phyloP scores from a whole-genome alignment of 1,140 invertebrate genomes.

The Phthorimaea operculella region DNA sequence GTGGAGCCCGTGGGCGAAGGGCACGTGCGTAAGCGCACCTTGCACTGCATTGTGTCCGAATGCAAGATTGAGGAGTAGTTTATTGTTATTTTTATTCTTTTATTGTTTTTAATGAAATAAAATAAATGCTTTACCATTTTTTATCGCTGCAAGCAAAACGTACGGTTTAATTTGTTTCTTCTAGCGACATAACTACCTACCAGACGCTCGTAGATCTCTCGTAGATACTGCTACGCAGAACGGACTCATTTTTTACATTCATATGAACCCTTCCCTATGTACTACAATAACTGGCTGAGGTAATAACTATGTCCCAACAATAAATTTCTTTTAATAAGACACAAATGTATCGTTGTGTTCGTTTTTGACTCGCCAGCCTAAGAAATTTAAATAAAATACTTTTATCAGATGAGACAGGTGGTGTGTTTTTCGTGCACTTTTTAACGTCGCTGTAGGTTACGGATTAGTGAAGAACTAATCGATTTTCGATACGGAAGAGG shows the following conservation, averaged over 20 bases:
- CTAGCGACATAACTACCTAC: too few species aligned
- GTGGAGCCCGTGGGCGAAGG: conserved; percentile 43
- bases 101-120: conserved; percentile 1
- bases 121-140: background rate
- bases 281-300: too few species aligned
- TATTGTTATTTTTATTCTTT: conserved; percentile 19
- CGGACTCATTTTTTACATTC: conserved; percentile 40
- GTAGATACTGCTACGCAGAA: background rate
- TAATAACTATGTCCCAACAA: conserved; percentile 58
- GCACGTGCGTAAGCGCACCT: conserved; percentile 62
- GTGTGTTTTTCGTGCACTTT: conserved; percentile 42
- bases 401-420: conserved; percentile 67
- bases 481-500: conserved; percentile 46
- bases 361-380: conserved; percentile 56
- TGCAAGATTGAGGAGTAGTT: conserved; percentile 42
- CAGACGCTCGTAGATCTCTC: too few species aligned
- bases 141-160: background rate
- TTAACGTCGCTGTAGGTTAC: conserved; percentile 63
- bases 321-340: conserved; percentile 69
- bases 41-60: conserved; percentile 41
- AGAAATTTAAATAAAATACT: conserved; percentile 66
- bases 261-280: conserved; percentile 35
- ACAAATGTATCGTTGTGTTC: conserved; percentile 57
- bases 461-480: conserved; percentile 58
- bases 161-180: too few species aligned